A percentile compares a stretch with the other conserved stretches of the same genome.
phyloP scores from a whole-genome alignment of 2,797 vertebrate species.

The Gambusia yucatana region DNA sequence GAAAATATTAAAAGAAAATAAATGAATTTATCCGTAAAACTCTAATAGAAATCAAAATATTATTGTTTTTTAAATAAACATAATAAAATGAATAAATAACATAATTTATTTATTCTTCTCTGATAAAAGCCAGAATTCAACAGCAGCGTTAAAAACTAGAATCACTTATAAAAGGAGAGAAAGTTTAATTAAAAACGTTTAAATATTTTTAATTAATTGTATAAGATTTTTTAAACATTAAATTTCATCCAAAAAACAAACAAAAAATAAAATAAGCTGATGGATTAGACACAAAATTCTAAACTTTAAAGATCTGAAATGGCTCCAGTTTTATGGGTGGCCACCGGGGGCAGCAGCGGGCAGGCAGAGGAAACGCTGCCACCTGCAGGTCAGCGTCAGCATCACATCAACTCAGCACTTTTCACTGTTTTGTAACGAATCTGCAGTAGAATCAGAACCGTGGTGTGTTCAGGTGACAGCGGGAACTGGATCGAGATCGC shows the following conservation, averaged over 20 bases:
- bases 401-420: no score
- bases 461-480: conserved; percentile 84
- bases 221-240: no score
- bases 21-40: not conserved
- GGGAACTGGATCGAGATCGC: conserved; percentile 96
- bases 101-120: not conserved
- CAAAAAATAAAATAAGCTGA: no score
- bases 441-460: no score
- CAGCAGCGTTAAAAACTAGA: not conserved
- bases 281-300: no score
- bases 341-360: no score
- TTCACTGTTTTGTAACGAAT: no score
- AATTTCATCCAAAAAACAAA: no score
- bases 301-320: no score
- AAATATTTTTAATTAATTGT: no score
- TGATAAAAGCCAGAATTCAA: not conserved
- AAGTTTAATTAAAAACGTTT: not conserved
- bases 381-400: not conserved
- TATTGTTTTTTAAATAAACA: not conserved
- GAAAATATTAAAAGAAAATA: not conserved
- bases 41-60: not conserved
- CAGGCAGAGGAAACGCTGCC: not conserved
- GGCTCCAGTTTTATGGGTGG: no score
- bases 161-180: not conserved
- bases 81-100: not conserved